Percentiles rank a stretch among this genome's conserved stretches.
Evolutionary conservation across 64 coral and sea anemone species (phyloP).

Genomic region (Montipora efflorescens): DNA sequence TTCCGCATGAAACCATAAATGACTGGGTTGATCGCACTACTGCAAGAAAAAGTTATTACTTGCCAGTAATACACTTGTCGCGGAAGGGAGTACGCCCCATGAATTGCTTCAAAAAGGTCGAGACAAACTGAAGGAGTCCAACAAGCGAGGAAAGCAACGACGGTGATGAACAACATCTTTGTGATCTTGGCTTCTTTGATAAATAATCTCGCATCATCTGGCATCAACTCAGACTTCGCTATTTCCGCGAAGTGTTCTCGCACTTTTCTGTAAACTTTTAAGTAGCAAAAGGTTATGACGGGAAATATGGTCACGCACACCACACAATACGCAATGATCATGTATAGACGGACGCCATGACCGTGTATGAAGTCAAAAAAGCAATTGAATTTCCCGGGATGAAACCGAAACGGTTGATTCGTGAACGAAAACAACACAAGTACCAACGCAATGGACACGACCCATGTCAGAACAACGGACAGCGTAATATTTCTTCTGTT

Average conservation of each 20-base stretch:
- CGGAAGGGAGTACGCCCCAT: conserved; percentile 2
- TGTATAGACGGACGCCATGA: neutral
- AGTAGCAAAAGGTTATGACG: conserved; percentile 7
- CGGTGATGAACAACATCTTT: conserved; percentile 17
- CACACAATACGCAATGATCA: neutral
- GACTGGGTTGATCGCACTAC: conserved; percentile 11
- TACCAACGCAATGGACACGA: neutral
- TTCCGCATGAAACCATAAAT: conserved; percentile 31
- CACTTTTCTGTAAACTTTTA: conserved; percentile 22
- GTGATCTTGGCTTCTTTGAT: conserved; percentile 17
- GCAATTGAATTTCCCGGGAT: conserved; percentile 33
- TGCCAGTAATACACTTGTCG: conserved; percentile 29
- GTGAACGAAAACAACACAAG: neutral
- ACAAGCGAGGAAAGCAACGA: conserved; percentile 10
- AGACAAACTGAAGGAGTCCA: conserved; percentile 2
- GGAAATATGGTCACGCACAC: neutral
- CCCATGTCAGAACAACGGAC: neutral
- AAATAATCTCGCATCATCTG: neutral
- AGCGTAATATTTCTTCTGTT: neutral
- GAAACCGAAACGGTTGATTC: conserved; percentile 28
- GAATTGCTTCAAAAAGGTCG: conserved; percentile 4
- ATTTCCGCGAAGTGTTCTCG: conserved; percentile 33
- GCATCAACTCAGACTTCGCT: neutral
- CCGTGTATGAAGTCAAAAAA: neutral
- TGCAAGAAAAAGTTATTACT: neutral